Base-by-base conservation (phyloP, 2,888 invertebrate species). In the Caenorhabditis parvicauda region DNA sequence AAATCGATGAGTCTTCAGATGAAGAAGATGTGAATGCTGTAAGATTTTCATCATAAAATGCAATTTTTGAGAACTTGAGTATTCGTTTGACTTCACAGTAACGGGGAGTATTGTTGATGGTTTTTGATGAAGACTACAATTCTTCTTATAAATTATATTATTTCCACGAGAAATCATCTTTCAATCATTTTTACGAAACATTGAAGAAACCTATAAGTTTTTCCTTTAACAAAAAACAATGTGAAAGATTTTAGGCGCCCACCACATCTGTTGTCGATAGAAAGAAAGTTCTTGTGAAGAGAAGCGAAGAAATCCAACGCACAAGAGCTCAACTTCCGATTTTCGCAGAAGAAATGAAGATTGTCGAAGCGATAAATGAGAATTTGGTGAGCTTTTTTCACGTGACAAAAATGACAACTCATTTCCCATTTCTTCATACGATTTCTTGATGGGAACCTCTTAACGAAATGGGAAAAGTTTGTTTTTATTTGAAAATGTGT, bases 331-430 rank as follows among this genome's bases (percentile, higher is more conserved):
- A 67, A 17, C 85, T 98, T 14, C 94, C 94, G 0, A 92, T 95
- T 72, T 85, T 92, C 25, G 89, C 89, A 6, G 79, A 81, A 57
- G 87, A 95, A 14, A 87, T 88, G 63, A 85, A 70, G 48, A 90
- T 99, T 37, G 92, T 99, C 88, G 98, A 99, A 84, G 86, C 89
- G 0, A 90, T 99, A 12, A 90, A 89, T 82, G 92, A 94, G 72
- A 91, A 95, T 84, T 86, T 88, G 24, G 81, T 79, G 41, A 49
- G 51, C 44, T 24, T 44, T n/a, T 19, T 50, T 25, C 25, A 27
- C 9, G 35, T 12, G 35, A 14, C 35, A 14, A 14, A 9, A n/a
- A n/a, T n/a, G n/a, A n/a, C n/a, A n/a, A n/a, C n/a, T n/a, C n/a
- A n/a, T 32, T 32, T 32, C 9, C 9, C 9, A 32, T 9, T 12